Percentiles rank a stretch among this genome's conserved stretches.
phyloP scores from a whole-genome alignment of 2,888 invertebrate genomes.

The Eupeodes luniger region DNA sequence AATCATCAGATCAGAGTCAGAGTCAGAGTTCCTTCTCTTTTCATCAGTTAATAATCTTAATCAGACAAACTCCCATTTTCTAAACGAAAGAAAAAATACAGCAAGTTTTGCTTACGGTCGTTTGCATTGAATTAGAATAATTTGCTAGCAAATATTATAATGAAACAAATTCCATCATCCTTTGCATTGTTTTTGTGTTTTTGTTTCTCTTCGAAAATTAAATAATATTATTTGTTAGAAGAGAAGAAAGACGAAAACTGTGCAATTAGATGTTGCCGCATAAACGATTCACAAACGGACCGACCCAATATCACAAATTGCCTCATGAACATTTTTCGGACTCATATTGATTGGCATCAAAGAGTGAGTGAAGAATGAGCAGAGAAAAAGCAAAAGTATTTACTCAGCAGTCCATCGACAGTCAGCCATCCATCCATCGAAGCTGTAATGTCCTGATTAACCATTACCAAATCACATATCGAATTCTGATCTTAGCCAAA shows the following conservation, averaged over 20 bases:
- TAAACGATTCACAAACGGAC: constrained; percentile 64
- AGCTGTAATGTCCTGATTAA: constrained; percentile 71
- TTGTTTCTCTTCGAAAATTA: background rate
- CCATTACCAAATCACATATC: constrained; percentile 67
- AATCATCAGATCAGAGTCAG: background rate
- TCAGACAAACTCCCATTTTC: constrained; percentile 46
- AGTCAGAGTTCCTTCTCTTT: background rate
- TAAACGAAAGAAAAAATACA: constrained; percentile 5
- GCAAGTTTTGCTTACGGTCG: constrained; percentile 43
- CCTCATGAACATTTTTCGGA: constrained; percentile 68
- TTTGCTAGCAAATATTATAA: constrained; percentile 69
- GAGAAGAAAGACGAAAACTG: background rate
- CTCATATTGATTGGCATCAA: constrained; percentile 60
- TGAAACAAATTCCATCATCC: constrained; percentile 52
- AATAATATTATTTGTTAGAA: constrained; percentile 9
- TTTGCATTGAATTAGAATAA: constrained; percentile 72
- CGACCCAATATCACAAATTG: constrained; percentile 70
- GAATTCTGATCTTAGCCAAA: constrained; percentile 48
- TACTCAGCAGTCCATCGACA: constrained; percentile 51
- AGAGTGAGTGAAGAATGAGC: background rate
- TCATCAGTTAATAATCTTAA: constrained; percentile 47
- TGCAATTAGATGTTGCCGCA: constrained; percentile 73
- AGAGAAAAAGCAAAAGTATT: constrained; percentile 49
- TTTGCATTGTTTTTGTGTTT: background rate
- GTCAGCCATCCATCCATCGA: constrained; percentile 41